phyloP scores from a whole-genome alignment of 2,797 vertebrate species.

The Champsocephalus gunnari region DNA sequence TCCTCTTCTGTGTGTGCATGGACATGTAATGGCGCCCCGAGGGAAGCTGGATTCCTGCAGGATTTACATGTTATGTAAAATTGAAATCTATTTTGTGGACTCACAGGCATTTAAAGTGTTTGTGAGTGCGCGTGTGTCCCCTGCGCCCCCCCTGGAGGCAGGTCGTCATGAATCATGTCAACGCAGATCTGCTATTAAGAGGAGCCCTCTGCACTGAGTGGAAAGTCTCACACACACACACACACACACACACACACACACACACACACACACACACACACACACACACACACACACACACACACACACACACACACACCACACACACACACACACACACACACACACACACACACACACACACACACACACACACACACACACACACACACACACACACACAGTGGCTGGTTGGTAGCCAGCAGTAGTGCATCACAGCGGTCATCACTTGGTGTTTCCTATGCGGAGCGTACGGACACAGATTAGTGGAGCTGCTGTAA shows the following conservation, averaged over 20 bases:
- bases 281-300: constrained; percentile 28
- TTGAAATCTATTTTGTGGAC: constrained; percentile 46
- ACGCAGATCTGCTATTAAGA: constrained; percentile 67
- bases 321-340: constrained; percentile 15
- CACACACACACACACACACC: constrained; percentile 14
- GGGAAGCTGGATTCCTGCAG: constrained; percentile 13
- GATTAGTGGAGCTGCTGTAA: constrained; percentile 61
- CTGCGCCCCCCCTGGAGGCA: constrained; percentile 51
- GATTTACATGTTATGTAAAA: constrained; percentile 53
- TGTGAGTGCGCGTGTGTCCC: constrained; percentile 42
- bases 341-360: constrained; percentile 24
- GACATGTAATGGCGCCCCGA: constrained; percentile 8
- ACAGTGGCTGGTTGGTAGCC: constrained; percentile 60
- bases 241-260: constrained; percentile 23
- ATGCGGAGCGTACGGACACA: constrained; percentile 74
- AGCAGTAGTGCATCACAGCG: constrained; percentile 74
- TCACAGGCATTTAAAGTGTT: constrained; percentile 43
- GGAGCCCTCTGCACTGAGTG: constrained; percentile 47
- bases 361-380: constrained; percentile 17
- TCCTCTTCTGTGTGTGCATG: background rate
- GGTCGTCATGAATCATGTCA: constrained; percentile 71
- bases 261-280: constrained; percentile 28
- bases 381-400: constrained; percentile 25
- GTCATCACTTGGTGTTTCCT: constrained; percentile 77
- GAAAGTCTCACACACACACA: constrained; percentile 25